phyloP scores from a whole-genome alignment of 2,113 vertebrate species.

The Hippoglossus stenolepis region DNA sequence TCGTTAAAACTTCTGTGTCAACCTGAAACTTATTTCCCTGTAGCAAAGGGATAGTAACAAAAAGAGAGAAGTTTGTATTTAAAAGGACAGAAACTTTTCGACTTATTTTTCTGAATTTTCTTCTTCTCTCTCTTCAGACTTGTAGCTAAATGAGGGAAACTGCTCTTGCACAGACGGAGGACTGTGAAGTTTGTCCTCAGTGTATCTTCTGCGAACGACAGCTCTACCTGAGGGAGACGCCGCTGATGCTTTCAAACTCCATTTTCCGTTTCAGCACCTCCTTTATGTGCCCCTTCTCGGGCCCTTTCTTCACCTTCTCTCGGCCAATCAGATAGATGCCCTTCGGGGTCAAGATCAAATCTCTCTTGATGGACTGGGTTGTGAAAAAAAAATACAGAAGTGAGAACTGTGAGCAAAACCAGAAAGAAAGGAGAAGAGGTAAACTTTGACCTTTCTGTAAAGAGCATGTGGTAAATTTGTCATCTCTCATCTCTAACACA shows the following conservation, averaged over 20 bases:
- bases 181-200: not conserved
- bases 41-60: no score
- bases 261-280: slow-evolving; percentile 95
- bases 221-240: slow-evolving; percentile 83
- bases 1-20: no score
- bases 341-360: slow-evolving; percentile 94
- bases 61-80: no score
- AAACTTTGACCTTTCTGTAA: not conserved
- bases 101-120: no score
- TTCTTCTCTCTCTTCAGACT: no score
- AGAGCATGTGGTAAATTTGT: not conserved
- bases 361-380: slow-evolving; percentile 91
- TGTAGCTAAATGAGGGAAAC: no score
- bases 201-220: not conserved
- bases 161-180: not conserved
- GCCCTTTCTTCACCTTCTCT: slow-evolving; percentile 96
- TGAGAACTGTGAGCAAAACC: slow-evolving; percentile 13
- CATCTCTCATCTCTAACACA: not conserved
- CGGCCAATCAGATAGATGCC: slow-evolving; percentile 94
- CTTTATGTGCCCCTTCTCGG: slow-evolving; percentile 94
- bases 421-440: slow-evolving; percentile 23
- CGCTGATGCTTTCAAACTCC: slow-evolving; percentile 86
- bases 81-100: no score
- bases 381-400: slow-evolving; percentile 7
- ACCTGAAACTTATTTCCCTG: no score